Conservation (phyloP, 2,888 invertebrate genomes). For the Drosophila subquinaria region DNA sequence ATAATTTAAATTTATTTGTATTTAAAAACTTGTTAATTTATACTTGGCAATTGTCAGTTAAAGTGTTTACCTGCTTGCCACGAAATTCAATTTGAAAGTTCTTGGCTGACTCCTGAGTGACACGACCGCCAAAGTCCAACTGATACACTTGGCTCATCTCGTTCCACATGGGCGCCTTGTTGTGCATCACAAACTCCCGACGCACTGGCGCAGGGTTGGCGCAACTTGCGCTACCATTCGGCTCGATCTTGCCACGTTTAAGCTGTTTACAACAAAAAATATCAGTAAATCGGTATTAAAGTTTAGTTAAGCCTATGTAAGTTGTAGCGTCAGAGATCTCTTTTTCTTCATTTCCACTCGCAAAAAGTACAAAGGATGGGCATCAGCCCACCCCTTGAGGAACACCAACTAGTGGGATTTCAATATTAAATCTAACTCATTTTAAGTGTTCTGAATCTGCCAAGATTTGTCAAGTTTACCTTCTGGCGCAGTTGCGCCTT, state of each 20-base stretch:
- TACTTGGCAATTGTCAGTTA: slow-evolving; percentile 10
- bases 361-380: too few relatives aligned
- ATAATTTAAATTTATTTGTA: neutral
- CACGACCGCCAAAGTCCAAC: slow-evolving; percentile 98
- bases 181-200: slow-evolving; percentile 97
- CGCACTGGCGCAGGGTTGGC: slow-evolving; percentile 86
- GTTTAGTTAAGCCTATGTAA: too few relatives aligned
- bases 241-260: slow-evolving; percentile 89
- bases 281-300: too few relatives aligned
- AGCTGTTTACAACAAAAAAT: slow-evolving; percentile 87
- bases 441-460: neutral
- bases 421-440: neutral
- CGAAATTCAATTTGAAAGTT: slow-evolving; percentile 99
- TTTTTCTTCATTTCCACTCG: too few relatives aligned
- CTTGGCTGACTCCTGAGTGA: slow-evolving; percentile 99
- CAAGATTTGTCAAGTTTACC: slow-evolving; percentile 86
- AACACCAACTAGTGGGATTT: too few relatives aligned
- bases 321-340: too few relatives aligned
- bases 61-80: slow-evolving; percentile 93
- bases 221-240: slow-evolving; percentile 85
- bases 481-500: slow-evolving; percentile 96
- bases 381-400: too few relatives aligned
- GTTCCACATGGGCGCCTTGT: slow-evolving; percentile 99
- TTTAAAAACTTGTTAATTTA: neutral
- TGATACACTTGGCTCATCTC: slow-evolving; percentile 99